phyloP scores from a whole-genome alignment of 2,797 vertebrate genomes.

The Anas acuta region DNA sequence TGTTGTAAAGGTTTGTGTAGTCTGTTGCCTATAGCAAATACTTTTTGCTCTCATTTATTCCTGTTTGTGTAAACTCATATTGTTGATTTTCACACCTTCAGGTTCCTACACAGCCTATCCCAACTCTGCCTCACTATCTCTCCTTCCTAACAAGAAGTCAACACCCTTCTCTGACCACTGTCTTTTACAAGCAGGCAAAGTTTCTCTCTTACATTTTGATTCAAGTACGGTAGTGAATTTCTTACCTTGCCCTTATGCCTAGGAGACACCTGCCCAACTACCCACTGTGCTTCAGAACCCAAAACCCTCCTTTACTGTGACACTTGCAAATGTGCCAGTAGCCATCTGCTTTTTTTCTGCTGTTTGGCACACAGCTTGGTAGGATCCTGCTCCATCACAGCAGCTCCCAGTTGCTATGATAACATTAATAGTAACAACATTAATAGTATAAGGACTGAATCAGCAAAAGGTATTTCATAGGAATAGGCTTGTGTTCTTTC shows the following conservation, averaged over 20 bases:
- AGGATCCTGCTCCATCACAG: not conserved
- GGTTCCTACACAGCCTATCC: not conserved
- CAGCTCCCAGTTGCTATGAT: not conserved
- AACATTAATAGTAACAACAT: not conserved
- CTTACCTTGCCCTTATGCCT: not conserved
- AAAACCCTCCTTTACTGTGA: not conserved
- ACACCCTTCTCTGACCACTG: not conserved
- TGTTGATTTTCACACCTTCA: conserved; percentile 17
- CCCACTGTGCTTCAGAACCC: not conserved
- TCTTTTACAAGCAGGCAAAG: not conserved
- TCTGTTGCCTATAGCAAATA: conserved; percentile 7
- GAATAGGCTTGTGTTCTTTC: not conserved
- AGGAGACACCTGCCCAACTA: not conserved
- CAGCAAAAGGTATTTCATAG: not conserved
- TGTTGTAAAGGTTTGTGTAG: conserved; percentile 18
- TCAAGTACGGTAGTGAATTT: not conserved
- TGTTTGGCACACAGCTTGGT: not conserved
- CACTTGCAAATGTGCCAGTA: not conserved
- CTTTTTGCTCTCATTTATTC: conserved; percentile 22
- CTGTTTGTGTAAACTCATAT: not conserved
- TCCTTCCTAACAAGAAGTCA: conserved; percentile 8
- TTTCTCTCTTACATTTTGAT: not conserved
- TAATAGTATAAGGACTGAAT: not conserved
- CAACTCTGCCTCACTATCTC: not conserved
- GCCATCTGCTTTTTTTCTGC: rapidly evolving